Base-by-base conservation (phyloP, 2,797 vertebrate genomes). In the Benthosema pterotum region DNA sequence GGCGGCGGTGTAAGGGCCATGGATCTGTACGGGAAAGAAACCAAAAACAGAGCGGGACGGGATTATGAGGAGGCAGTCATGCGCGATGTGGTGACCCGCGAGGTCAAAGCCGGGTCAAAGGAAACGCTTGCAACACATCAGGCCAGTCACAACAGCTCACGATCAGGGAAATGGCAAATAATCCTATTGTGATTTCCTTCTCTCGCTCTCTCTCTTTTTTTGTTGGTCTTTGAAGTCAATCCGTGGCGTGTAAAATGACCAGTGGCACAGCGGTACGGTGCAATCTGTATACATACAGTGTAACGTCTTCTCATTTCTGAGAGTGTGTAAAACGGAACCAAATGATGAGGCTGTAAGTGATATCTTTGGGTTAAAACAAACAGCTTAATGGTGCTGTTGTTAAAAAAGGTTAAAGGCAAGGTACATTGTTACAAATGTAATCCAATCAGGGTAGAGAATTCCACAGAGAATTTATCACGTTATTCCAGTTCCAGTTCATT, bases 41-140 rank as follows among this genome's bases (percentile, higher is more conserved):
- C 6, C 63, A 84, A 75, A 83, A 87, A 83, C 74, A 87, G 67
- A 48, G 42, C 16, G 78, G 71, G 69, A 77, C 25, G 28, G 79
- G 72, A 89, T 91, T 88, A 89, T 63, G 69, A 22, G 16, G 74
- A 77, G 77, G 66, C 52, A 83, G 70, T 87, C 86, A 89, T 67
- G 87, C 82, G 60, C 74, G 68, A 51, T 54, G 68, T 71, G 75
- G 18, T 32, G 57, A 63, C 56, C 69, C 70, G 79, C 79, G 32
- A 38, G 32, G 32, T 72, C 61, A 79, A 82, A 80, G 80, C 74
- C 62, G 53, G 56, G 63, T 38, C 32, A 81, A 81, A 83, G 80
- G 63, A 76, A 82, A 25, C 71, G 79, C 72, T 77, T 57, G 56
- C 19, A 16, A 71, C 62, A 76, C 79, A 88, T 89, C 82, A 88